Evolutionary conservation across 2,113 vertebrate genomes (phyloP).

Genomic region (Alaudala cheleensis): DNA sequence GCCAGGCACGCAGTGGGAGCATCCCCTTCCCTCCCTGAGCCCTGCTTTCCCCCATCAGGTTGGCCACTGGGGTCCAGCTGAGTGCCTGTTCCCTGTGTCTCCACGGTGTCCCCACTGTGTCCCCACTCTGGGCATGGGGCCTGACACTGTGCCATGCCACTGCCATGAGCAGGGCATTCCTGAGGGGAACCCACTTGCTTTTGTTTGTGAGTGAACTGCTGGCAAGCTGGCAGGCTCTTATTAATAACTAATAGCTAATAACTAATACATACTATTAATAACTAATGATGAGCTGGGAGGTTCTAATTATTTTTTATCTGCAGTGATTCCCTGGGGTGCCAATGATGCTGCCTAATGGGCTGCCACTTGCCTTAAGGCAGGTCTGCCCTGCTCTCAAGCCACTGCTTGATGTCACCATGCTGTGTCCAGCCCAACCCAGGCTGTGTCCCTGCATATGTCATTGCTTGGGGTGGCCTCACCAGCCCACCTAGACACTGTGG

Average conservation of each 20-base stretch:
- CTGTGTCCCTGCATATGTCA: neutral
- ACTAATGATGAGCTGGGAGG: neutral
- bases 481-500: neutral
- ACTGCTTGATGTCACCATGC: accelerated
- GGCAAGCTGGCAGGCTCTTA: neutral
- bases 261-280: neutral
- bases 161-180: neutral
- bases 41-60: neutral
- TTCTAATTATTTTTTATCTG: neutral
- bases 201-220: neutral
- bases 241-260: neutral
- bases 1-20: neutral
- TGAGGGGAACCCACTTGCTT: accelerated
- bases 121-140: neutral
- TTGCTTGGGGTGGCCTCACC: accelerated
- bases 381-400: neutral
- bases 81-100: neutral
- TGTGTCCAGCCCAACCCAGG: neutral
- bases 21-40: neutral
- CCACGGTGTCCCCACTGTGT: neutral
- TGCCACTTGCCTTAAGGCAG: neutral
- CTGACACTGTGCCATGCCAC: neutral
- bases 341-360: neutral
- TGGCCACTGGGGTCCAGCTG: neutral
- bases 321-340: neutral